Base-by-base conservation (phyloP, 2,113 vertebrate genomes). In the Vidua chalybeata region DNA sequence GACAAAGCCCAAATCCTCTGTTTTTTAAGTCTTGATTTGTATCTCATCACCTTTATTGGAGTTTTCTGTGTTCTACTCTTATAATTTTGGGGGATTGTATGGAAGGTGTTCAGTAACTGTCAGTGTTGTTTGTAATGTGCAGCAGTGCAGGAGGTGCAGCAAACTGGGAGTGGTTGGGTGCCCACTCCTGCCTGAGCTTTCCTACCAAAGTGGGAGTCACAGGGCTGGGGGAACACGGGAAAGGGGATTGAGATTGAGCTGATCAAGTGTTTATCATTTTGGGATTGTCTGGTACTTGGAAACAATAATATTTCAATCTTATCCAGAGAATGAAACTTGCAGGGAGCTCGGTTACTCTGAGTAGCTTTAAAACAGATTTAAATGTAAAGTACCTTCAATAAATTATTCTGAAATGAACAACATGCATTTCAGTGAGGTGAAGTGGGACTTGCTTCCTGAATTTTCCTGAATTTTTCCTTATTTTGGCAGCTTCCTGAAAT, bases 331-430 rank as follows among this genome's bases (percentile, higher is more conserved):
- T 0, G 9, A 86, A 87, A 37, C 10, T 8, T 7, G 1, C 7
- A 0, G 0, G 43, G 67, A 49, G 16, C 46, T 73, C 0, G 0
- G 30, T 61, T 33, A 54, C 16, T 27, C n/a, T 45, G 16, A 69
- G 48, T 23, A 31, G n/a, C n/a, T 92, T 90, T 48, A 56, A 75
- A 82, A 74, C 10, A 54, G 61, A 56, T 17, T 73, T 41, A 37
- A 45, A 37, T 23, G 54, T 77, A 45, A 77, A 31, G 22, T 2
- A 9, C 17, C 41, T 69, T 8, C 69, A 83, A 8, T 11, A 83
- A 66, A 61, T 52, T 54, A 37, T 51, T 33, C 87, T 49, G 35
- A 59, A 61, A 72, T 15, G 13, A 84, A 20, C 21, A 69, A 27
- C 11, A 33, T 7, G 15, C 9, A 30, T 72, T 84, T 80, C 67